Conservation (phyloP, 2,888 invertebrate species). For the Lumbricus terrestris region DNA sequence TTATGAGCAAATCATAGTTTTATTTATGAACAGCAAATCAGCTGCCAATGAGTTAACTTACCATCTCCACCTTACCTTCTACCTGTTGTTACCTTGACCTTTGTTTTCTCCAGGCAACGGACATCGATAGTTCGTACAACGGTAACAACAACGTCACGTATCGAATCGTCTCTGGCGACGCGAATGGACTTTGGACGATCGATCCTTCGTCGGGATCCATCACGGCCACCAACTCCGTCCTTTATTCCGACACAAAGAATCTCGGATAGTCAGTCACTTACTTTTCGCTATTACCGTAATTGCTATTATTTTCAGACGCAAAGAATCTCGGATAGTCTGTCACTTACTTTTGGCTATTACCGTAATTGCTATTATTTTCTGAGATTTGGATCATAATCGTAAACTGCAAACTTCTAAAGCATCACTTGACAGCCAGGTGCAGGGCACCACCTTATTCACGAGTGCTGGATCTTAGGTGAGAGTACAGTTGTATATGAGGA, state of each 20-base stretch:
- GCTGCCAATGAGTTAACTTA: too few relatives aligned
- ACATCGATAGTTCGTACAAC: conserved; percentile 19
- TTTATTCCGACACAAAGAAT: conserved; percentile 28
- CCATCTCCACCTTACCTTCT: too few relatives aligned
- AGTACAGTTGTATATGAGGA: too few relatives aligned
- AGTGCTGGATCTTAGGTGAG: too few relatives aligned
- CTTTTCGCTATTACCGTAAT: not conserved
- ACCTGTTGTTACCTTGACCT: not conserved
- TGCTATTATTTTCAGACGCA: not conserved
- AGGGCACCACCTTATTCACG: too few relatives aligned
- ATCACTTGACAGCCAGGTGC: too few relatives aligned
- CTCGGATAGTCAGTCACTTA: conserved; percentile 19
- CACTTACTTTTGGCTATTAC: conserved; percentile 8
- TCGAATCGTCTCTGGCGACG: conserved; percentile 65
- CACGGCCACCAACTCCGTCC: conserved; percentile 46
- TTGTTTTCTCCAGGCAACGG: conserved; percentile 23
- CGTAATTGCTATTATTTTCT: not conserved
- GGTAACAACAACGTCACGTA: conserved; percentile 70
- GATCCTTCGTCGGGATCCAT: conserved; percentile 55
- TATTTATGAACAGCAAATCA: too few relatives aligned
- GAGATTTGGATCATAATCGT: too few relatives aligned
- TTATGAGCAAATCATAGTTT: too few relatives aligned
- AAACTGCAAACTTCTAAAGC: too few relatives aligned
- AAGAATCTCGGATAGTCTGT: conserved; percentile 12
- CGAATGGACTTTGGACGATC: conserved; percentile 52